These are phyloP conservation scores for Odontesthes bonariensis DNA, from an alignment of 2,113 vertebrate genomes.

Conservation along the genomic window DNA sequence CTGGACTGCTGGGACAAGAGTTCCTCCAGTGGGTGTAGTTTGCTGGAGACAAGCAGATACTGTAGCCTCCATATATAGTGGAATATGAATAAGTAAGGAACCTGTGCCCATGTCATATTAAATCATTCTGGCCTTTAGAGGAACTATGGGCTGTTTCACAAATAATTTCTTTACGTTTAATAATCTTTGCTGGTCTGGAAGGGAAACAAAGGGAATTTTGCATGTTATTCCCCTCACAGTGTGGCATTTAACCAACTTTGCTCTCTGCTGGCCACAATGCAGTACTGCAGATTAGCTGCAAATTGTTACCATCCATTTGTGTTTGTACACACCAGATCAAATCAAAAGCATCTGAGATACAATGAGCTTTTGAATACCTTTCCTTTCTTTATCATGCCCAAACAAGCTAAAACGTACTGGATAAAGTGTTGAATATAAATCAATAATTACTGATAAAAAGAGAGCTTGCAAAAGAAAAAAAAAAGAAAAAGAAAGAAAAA, in stretches of 20 bases:
- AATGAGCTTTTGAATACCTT: too few species aligned
- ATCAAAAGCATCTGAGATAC: background rate
- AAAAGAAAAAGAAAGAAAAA: too few species aligned
- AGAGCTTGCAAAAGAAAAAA: background rate
- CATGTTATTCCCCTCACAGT: constrained; percentile 13
- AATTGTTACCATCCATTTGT: background rate
- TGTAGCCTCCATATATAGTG: background rate
- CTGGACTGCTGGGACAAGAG: background rate
- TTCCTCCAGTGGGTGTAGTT: constrained; percentile 6
- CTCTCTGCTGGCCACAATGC: constrained; percentile 71
- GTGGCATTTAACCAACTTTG: constrained; percentile 67
- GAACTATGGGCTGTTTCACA: background rate
- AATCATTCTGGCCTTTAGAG: background rate
- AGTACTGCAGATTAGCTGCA: constrained; percentile 54
- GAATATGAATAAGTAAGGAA: constrained; percentile 19
- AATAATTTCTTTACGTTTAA: constrained; percentile 7
- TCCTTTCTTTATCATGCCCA: background rate
- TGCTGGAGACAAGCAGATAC: background rate
- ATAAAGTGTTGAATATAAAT: background rate
- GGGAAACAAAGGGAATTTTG: background rate
- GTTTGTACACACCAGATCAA: background rate
- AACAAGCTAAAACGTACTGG: background rate
- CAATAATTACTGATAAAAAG: background rate
- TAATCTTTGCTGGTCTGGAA: background rate
- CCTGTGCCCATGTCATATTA: background rate